Base-by-base conservation (phyloP, 92 coral and sea anemone genomes). In the Bergia sp. region DNA sequence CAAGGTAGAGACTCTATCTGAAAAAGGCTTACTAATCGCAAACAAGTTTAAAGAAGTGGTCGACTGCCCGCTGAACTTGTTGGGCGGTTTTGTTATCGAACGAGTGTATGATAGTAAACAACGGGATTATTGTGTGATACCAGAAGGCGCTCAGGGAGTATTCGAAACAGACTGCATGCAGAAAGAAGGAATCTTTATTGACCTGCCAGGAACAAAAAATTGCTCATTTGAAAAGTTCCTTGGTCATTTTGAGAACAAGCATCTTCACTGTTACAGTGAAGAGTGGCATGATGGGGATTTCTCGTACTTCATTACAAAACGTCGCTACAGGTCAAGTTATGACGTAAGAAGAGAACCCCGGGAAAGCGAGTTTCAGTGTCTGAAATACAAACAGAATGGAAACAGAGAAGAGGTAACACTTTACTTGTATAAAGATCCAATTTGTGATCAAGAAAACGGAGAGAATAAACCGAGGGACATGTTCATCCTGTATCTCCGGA, bases 81-180 rank as follows among this genome's bases (percentile, higher is more conserved):
- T 76, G 69, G 96, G 98, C 37, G 94, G 94, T 3, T 90, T 91
- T 91, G 86, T 93, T 78, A 93, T 95, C 58, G 77, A 81, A n/a
- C 82, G 77, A 21, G 85, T 91, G 4, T 85, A 88, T 67, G 95
- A 95, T 77, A 76, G 66, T 73, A n/a, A 84, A 72, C 90, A 87
- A 50, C 80, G 71, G 80, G 40, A 89, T 39, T 75, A 41, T 37
- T 95, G 98, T 78, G 37, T 49, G 18, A 91, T 76, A 65, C n/a
- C 76, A 8, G 71, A 89, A 8, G 80, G 84, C 58, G n/a, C 89
- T 3, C 85, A 47, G 58, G 98, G 93, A 4, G 50, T 89, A 5
- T 91, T 95, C 36, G 98, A 95, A 82, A 88, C 94, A 1, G 94
- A 95, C 90, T 95, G 98, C 45, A 58, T 95, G 69, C 77, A 86